phyloP scores from a whole-genome alignment of 2,888 invertebrate genomes.

The Luffia ferchaultella region DNA sequence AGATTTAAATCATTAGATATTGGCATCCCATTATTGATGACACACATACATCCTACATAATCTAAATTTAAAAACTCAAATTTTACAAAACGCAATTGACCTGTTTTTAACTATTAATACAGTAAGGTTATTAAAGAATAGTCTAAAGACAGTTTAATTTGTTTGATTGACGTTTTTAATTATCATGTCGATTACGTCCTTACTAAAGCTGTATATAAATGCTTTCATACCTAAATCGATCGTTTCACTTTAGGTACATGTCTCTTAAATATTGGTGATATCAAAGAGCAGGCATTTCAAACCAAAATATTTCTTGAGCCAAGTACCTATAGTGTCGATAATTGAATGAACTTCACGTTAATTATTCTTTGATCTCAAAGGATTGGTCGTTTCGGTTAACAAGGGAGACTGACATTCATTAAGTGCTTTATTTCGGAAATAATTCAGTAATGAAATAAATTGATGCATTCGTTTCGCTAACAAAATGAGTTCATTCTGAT shows the following conservation, averaged over 20 bases:
- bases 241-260: conserved; percentile 12
- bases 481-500: too few relatives aligned
- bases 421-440: background rate
- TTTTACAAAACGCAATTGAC: too few relatives aligned
- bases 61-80: too few relatives aligned
- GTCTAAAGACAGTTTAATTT: background rate
- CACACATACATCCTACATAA: too few relatives aligned
- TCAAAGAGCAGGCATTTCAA: background rate
- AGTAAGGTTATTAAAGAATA: too few relatives aligned
- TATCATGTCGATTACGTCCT: conserved; percentile 33
- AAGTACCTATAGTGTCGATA: too few relatives aligned
- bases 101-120: too few relatives aligned
- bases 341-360: too few relatives aligned
- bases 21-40: too few relatives aligned
- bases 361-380: too few relatives aligned
- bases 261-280: background rate
- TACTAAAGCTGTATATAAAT: conserved; percentile 25
- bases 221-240: conserved; percentile 14
- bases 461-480: background rate
- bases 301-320: too few relatives aligned
- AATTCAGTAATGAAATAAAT: conserved; percentile 1
- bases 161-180: conserved; percentile 55
- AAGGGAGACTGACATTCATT: background rate
- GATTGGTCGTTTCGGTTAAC: background rate
- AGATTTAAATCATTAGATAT: too few relatives aligned